Percentiles rank a stretch among this genome's conserved stretches.
Conservation (phyloP, 2,113 vertebrate species). For the Laterallus jamaicensis region DNA sequence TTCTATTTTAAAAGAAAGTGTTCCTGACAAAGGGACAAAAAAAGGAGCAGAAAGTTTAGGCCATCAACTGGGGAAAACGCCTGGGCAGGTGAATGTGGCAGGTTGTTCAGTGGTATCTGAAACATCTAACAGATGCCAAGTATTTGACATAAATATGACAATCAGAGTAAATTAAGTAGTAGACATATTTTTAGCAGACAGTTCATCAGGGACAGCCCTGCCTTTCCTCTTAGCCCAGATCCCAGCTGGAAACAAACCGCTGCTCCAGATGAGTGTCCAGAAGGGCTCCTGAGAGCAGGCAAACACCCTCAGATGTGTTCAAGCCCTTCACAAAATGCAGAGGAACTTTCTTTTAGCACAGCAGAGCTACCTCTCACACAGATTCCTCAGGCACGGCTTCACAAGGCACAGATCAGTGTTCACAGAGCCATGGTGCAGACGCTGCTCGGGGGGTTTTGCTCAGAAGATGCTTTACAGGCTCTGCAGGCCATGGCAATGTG, state of each 20-base stretch:
- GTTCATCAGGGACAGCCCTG: neutral
- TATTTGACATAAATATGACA: neutral
- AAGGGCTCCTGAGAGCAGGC: neutral
- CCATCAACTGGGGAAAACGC: neutral
- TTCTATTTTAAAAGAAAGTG: neutral
- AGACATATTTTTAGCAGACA: neutral
- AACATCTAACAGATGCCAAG: neutral
- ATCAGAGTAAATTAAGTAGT: neutral
- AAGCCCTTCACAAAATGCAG: neutral
- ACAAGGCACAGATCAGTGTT: neutral
- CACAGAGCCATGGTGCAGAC: neutral
- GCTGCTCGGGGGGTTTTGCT: neutral
- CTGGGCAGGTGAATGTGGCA: neutral
- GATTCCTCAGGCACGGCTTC: neutral
- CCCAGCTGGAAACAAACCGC: neutral
- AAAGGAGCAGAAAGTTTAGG: neutral
- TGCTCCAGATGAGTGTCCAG: neutral
- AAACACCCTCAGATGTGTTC: neutral
- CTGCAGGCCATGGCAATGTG: neutral
- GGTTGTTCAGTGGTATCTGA: neutral
- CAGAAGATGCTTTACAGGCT: neutral
- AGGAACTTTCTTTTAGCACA: neutral
- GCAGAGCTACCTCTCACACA: neutral
- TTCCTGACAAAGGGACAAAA: neutral
- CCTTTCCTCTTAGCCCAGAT: neutral